Conservation (phyloP, 2,113 vertebrate genomes). For the Neotoma lepida region DNA sequence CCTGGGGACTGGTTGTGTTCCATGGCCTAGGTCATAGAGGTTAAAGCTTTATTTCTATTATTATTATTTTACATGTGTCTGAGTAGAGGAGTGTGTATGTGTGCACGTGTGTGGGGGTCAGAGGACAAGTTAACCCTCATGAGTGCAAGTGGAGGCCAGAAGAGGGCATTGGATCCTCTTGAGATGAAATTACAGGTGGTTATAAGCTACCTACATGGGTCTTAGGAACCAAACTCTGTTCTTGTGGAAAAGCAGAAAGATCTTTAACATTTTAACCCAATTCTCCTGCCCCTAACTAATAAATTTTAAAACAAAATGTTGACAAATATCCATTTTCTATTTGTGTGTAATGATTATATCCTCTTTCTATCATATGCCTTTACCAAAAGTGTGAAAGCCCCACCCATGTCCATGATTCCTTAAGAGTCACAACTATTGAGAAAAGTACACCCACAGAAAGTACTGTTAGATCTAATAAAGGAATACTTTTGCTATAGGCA, state of each 20-base stretch:
- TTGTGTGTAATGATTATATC: background rate
- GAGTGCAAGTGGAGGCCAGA: background rate
- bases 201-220: background rate
- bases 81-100: background rate
- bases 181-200: background rate
- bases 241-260: background rate
- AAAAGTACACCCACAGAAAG: slow-evolving; percentile 46
- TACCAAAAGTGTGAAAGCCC: background rate
- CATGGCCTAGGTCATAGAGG: no score
- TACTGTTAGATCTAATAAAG: slow-evolving; percentile 55
- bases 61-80: background rate
- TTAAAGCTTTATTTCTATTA: background rate
- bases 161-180: background rate
- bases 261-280: background rate
- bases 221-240: background rate
- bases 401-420: background rate
- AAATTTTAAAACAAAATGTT: background rate
- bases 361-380: background rate
- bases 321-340: background rate
- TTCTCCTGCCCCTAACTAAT: background rate
- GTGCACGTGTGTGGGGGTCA: rapidly evolving
- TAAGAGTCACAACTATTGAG: slow-evolving; percentile 23
- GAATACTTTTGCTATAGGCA: slow-evolving; percentile 23
- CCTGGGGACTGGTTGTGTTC: no score
- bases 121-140: background rate